Percentiles rank a stretch among this genome's conserved stretches.
phyloP scores from a whole-genome alignment of 1,140 invertebrate species.

The Probaryconus sp. region DNA sequence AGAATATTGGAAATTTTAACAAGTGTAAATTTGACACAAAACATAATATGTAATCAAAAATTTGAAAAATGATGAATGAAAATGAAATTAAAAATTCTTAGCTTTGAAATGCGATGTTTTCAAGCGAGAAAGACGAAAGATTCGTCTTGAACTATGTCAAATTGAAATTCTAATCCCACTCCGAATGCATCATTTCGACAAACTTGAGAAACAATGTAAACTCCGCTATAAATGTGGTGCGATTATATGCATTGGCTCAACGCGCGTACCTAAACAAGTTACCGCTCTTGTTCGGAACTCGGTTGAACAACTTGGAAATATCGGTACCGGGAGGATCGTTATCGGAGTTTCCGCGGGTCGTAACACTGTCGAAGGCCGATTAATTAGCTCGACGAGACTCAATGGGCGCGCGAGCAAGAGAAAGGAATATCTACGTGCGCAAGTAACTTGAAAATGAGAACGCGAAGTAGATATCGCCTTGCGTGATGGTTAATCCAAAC shows the following conservation, averaged over 20 bases:
- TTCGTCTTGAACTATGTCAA: no score
- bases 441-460: conserved; percentile 23
- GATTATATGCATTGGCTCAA: conserved; percentile 47
- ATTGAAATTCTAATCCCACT: conserved; percentile 28
- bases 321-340: conserved; percentile 56
- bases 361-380: conserved; percentile 61
- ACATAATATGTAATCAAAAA: no score
- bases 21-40: no score
- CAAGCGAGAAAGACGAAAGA: conserved; percentile 29
- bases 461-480: conserved; percentile 20
- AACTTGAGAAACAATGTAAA: conserved; percentile 51
- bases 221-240: conserved; percentile 36
- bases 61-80: no score
- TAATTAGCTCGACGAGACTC: conserved; percentile 60
- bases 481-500: conserved; percentile 44
- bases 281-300: conserved; percentile 51
- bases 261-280: conserved; percentile 52
- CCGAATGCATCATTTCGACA: conserved; percentile 7
- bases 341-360: conserved; percentile 51
- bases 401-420: conserved; percentile 6
- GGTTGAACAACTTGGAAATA: conserved; percentile 55
- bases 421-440: conserved; percentile 6
- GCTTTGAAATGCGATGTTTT: no score
- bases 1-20: no score
- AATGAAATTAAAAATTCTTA: no score